A percentile compares a stretch with the other conserved stretches of the same genome.
phyloP scores from a whole-genome alignment of 1,140 invertebrate genomes.

The Brachionus plicatilis region DNA sequence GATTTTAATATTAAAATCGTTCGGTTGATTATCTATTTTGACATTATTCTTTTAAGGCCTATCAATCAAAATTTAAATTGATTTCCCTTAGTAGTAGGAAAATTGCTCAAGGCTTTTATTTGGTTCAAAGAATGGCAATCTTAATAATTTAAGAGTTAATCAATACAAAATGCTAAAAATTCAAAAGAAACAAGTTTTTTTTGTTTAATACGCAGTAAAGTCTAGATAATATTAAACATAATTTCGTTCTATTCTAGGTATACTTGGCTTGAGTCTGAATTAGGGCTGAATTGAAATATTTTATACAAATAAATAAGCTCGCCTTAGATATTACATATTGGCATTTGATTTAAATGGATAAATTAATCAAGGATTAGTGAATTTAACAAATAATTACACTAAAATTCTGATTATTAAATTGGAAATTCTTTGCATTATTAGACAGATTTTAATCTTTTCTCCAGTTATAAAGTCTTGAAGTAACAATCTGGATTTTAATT shows the following conservation, averaged over 20 bases:
- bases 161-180: neutral
- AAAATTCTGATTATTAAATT: neutral
- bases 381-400: neutral
- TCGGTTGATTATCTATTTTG: neutral
- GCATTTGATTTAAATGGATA: neutral
- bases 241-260: neutral
- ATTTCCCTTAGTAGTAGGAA: neutral
- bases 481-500: neutral
- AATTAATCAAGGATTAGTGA: neutral
- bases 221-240: neutral
- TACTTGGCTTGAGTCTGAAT: neutral
- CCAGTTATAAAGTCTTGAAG: neutral
- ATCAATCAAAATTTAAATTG: constrained; percentile 1
- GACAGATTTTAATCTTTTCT: neutral
- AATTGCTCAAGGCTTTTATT: neutral
- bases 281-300: neutral
- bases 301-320: neutral
- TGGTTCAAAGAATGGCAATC: neutral
- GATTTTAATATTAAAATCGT: neutral
- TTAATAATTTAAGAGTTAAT: neutral
- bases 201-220: neutral
- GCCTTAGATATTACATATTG: neutral
- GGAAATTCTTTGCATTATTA: neutral
- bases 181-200: neutral
- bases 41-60: neutral